Percentiles rank a stretch among this genome's conserved stretches.
phyloP scores from a whole-genome alignment of 2,797 vertebrate genomes.

The Dicrostonyx torquatus region DNA sequence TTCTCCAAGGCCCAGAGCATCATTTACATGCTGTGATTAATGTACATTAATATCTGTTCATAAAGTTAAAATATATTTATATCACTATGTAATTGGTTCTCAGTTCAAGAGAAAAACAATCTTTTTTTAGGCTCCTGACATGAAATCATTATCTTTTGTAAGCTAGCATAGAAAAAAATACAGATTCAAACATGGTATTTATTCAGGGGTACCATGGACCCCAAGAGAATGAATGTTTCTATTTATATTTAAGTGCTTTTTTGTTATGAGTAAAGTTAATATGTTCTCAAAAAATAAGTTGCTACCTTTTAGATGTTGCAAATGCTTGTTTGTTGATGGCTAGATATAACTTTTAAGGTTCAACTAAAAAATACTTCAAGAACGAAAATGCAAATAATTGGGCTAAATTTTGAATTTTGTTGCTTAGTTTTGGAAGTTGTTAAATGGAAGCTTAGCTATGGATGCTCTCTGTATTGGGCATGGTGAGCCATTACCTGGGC shows the following conservation, averaged over 20 bases:
- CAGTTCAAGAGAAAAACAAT: conserved; percentile 14
- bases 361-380: neutral
- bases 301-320: neutral
- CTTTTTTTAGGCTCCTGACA: neutral
- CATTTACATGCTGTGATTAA: conserved; percentile 39
- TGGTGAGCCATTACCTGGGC: neutral
- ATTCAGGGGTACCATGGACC: neutral
- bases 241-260: neutral
- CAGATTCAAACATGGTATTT: neutral
- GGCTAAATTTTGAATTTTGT: neutral
- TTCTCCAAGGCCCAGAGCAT: neutral
- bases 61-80: conserved; percentile 48
- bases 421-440: neutral
- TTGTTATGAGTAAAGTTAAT: neutral
- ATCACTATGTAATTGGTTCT: conserved; percentile 53
- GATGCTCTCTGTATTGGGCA: neutral
- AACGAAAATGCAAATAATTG: neutral
- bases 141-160: conserved; percentile 1
- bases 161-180: neutral
- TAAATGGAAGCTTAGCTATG: neutral
- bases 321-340: neutral
- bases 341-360: neutral
- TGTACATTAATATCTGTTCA: conserved; percentile 29
- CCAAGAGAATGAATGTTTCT: neutral
- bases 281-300: conserved; percentile 22